Conservation (phyloP, 35 echinoderm and acorn worm species). For the Apostichopus californicus region DNA sequence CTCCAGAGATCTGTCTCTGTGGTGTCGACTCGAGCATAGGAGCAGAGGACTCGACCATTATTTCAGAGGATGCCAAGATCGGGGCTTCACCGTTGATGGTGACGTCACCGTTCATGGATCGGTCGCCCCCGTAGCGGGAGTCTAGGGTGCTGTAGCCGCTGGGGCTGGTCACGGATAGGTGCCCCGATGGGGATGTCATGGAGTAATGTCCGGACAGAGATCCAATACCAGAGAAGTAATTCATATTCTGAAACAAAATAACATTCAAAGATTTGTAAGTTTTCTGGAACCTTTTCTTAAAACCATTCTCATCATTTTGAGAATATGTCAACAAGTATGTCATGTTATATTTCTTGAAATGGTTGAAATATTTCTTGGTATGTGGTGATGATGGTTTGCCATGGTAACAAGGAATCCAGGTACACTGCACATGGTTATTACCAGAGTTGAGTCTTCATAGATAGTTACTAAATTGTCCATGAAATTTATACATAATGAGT, state of each 20-base stretch:
- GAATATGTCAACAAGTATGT: neutral
- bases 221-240: constrained; percentile 86
- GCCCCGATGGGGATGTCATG: constrained; percentile 16
- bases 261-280: too few species aligned
- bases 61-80: constrained; percentile 56
- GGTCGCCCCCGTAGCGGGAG: constrained; percentile 63
- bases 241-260: constrained; percentile 69
- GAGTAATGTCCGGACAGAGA: constrained; percentile 91
- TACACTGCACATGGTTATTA: too few species aligned
- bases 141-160: constrained; percentile 70
- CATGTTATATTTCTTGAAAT: neutral
- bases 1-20: neutral
- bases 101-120: constrained; percentile 67
- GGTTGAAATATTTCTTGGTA: too few species aligned
- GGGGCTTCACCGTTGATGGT: constrained; percentile 68
- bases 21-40: constrained; percentile 39
- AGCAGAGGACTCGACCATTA: constrained; percentile 38
- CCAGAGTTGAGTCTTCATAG: too few species aligned
- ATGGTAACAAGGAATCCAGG: too few species aligned
- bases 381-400: too few species aligned
- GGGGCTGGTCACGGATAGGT: constrained; percentile 74
- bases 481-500: too few species aligned
- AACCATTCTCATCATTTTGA: neutral
- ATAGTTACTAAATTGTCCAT: too few species aligned
- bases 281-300: neutral